Conservation (phyloP, 1,140 invertebrate genomes). For the Contarinia nasturtii region DNA sequence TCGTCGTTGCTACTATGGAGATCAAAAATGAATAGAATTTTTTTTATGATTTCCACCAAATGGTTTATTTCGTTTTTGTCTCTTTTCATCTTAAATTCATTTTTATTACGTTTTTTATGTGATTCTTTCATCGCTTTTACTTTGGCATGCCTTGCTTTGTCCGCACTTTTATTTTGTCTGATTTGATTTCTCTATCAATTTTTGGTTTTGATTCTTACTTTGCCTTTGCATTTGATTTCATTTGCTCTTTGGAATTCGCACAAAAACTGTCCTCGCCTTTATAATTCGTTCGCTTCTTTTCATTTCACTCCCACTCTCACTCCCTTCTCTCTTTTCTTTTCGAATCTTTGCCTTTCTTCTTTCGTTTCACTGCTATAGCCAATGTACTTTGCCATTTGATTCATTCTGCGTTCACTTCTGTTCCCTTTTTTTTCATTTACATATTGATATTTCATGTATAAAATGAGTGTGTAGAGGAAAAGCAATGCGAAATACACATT, state of each 20-base stretch:
- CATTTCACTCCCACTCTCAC: too few species aligned
- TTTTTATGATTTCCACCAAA: neutral
- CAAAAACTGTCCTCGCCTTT: neutral
- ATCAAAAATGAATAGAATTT: neutral
- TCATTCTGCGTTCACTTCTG: neutral
- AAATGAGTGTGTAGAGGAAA: too few species aligned
- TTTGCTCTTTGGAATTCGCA: neutral
- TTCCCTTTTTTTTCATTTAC: neutral
- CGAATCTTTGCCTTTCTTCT: too few species aligned
- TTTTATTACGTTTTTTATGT: neutral
- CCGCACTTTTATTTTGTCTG: neutral
- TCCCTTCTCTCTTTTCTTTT: too few species aligned
- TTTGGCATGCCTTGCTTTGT: neutral
- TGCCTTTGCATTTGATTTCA: neutral
- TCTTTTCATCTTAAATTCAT: neutral
- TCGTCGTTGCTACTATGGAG: too few species aligned
- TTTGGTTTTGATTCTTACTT: neutral
- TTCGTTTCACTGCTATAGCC: too few species aligned
- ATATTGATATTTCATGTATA: too few species aligned
- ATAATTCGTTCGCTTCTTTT: neutral
- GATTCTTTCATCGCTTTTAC: neutral
- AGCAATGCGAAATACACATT: neutral
- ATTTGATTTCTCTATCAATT: neutral
- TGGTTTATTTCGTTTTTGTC: neutral
- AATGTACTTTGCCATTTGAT: neutral